Evolutionary conservation across 2,113 vertebrate species (phyloP).

Genomic region (Elachura formosa): DNA sequence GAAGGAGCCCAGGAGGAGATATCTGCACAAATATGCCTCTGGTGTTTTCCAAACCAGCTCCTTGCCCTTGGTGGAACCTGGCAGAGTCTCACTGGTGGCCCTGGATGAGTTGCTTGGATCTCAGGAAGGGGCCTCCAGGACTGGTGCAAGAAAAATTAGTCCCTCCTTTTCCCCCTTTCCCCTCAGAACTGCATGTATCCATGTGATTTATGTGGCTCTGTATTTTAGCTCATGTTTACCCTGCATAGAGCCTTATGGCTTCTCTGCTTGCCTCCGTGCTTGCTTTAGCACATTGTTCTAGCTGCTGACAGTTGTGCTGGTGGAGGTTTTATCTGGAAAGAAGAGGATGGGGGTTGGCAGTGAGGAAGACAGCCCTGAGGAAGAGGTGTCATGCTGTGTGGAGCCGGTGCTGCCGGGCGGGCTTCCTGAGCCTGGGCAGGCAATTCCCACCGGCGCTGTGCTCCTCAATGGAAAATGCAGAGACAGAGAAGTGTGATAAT

Average conservation of each 20-base stretch:
- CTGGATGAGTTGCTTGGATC: not conserved
- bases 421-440: not conserved
- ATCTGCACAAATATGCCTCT: not conserved
- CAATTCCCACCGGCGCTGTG: rapidly evolving
- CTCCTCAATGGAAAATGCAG: not conserved
- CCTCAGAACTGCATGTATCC: not conserved
- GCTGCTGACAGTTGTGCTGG: not conserved
- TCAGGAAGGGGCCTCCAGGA: not conserved
- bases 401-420: not conserved
- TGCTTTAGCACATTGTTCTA: not conserved
- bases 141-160: not conserved
- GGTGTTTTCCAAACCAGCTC: rapidly evolving
- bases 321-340: not conserved
- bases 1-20: not conserved
- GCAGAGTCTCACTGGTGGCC: not conserved
- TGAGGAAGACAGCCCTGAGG: not conserved
- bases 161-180: not conserved
- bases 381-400: not conserved
- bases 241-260: not conserved
- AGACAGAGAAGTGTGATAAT: not conserved
- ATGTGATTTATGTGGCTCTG: not conserved
- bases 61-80: not conserved
- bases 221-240: conserved; percentile 9
- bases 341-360: not conserved
- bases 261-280: not conserved